Percentiles rank a stretch among this genome's conserved stretches.
These are phyloP conservation scores for Chionomys nivalis DNA, from an alignment of 2,113 vertebrate genomes.

Conservation along the genomic window DNA sequence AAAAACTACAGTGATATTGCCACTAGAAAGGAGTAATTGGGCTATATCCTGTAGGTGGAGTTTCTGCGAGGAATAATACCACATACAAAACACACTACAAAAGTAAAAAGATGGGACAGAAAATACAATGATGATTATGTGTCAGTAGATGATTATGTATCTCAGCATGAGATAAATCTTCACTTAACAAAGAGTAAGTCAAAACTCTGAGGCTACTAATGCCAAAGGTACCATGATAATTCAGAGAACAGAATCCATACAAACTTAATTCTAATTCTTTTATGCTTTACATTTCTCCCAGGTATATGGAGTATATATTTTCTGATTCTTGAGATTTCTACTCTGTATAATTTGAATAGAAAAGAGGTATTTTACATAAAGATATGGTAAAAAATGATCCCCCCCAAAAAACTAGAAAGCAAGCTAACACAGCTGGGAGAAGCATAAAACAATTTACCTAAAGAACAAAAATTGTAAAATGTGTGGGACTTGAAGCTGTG, in stretches of 20 bases:
- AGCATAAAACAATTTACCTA: slow-evolving; percentile 38
- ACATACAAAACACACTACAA: not conserved
- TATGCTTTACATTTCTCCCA: not conserved
- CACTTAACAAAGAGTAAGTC: not conserved
- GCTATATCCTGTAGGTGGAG: not conserved
- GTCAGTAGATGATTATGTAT: not conserved
- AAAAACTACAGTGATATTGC: not conserved
- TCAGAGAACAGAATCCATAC: not conserved
- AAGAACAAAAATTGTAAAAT: not conserved
- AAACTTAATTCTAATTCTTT: not conserved
- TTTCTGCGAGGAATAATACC: not conserved
- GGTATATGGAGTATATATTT: not conserved
- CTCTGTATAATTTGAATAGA: not conserved
- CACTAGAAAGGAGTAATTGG: not conserved
- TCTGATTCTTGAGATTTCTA: not conserved
- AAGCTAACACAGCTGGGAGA: not conserved
- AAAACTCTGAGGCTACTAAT: not conserved
- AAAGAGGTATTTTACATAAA: slow-evolving; percentile 14
- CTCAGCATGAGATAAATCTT: not conserved
- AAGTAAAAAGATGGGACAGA: not conserved
- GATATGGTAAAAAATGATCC: slow-evolving; percentile 42
- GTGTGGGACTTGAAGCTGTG: not conserved
- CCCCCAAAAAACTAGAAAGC: not conserved
- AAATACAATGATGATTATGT: not conserved
- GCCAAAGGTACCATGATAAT: not conserved